phyloP scores from a whole-genome alignment of 37 sponge, comb jelly and placozoan species.

The Haliclona indistincta region DNA sequence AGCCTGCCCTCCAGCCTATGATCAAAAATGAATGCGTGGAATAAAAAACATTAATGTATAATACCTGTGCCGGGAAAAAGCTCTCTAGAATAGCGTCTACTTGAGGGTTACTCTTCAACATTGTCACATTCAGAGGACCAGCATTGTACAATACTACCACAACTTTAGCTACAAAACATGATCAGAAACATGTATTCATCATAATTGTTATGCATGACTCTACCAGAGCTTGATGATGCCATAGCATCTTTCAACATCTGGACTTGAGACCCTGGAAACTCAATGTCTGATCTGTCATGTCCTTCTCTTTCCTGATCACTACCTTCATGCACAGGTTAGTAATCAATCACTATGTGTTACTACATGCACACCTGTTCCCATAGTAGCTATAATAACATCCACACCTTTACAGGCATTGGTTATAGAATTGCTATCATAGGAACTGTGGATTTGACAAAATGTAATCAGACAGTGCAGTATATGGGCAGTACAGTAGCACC shows the following conservation, averaged over 20 bases:
- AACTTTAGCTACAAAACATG: slow-evolving; percentile 5
- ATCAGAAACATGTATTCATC: background rate
- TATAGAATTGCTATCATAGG: slow-evolving; percentile 18
- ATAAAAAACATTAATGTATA: no score
- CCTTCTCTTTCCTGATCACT: slow-evolving; percentile 44
- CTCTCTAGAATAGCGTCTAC: slow-evolving; percentile 44
- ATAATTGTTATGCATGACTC: background rate
- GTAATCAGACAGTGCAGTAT: background rate
- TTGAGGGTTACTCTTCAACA: slow-evolving; percentile 38
- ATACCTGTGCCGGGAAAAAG: slow-evolving; percentile 55
- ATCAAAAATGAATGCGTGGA: no score
- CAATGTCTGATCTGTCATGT: slow-evolving; percentile 46
- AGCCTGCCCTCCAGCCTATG: slow-evolving; percentile 32
- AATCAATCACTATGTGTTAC: background rate
- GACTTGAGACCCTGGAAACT: slow-evolving; percentile 55
- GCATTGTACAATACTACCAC: slow-evolving; percentile 58
- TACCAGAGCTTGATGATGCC: background rate
- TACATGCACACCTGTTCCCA: slow-evolving; percentile 27
- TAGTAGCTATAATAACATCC: slow-evolving; percentile 47
- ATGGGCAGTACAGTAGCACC: background rate
- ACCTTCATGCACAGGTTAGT: slow-evolving; percentile 10
- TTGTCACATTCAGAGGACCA: slow-evolving; percentile 60
- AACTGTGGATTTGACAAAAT: slow-evolving; percentile 6
- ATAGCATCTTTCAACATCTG: slow-evolving; percentile 38
- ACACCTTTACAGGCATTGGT: slow-evolving; percentile 27